Evolutionary conservation across 2,113 vertebrate species (phyloP).

Genomic region (Dendrocopos noguchii): DNA sequence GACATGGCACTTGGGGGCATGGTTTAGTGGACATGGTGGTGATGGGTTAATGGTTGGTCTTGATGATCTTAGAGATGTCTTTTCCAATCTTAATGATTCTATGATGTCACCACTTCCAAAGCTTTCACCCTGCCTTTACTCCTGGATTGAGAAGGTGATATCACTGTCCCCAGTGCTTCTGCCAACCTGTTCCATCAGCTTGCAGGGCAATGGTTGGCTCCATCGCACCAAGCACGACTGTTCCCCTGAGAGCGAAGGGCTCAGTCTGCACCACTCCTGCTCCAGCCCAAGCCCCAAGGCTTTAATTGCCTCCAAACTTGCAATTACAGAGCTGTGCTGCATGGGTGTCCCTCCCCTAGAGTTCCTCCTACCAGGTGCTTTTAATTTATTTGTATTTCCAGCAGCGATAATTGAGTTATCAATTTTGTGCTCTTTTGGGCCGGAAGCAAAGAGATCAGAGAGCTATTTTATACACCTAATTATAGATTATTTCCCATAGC

Average conservation of each 20-base stretch:
- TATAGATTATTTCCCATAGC: slow-evolving; percentile 62
- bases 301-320: not conserved
- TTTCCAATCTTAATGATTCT: too few relatives aligned
- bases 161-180: not conserved
- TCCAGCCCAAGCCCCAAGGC: not conserved
- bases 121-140: not conserved
- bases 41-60: too few relatives aligned
- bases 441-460: slow-evolving; percentile 58
- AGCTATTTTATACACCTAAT: slow-evolving; percentile 58
- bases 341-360: not conserved
- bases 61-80: too few relatives aligned
- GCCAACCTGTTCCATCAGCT: not conserved
- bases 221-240: not conserved
- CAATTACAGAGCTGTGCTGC: not conserved
- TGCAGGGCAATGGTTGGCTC: too few relatives aligned
- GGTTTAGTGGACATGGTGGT: too few relatives aligned
- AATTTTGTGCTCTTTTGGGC: slow-evolving; percentile 60
- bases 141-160: not conserved
- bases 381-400: slow-evolving; percentile 71
- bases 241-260: fast-evolving
- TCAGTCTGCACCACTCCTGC: not conserved
- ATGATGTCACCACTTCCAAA: not conserved
- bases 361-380: slow-evolving; percentile 27
- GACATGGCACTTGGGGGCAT: too few relatives aligned
- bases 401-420: slow-evolving; percentile 65